Base-by-base conservation (phyloP, 2,113 vertebrate species). In the Halichoerus grypus region DNA sequence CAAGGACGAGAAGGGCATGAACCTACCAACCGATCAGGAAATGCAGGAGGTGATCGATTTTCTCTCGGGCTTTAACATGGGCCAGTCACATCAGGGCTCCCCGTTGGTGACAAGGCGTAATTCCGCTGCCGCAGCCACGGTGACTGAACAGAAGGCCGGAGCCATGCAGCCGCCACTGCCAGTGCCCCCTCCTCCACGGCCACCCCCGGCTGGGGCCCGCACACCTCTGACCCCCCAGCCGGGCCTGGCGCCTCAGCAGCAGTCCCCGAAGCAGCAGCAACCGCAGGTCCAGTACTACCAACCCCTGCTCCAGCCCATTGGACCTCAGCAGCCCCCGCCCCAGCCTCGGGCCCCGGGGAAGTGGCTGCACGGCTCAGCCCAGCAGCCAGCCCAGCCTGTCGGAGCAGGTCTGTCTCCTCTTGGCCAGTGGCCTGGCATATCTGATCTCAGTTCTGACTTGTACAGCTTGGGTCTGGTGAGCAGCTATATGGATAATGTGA, bases 1-100 rank as follows among this genome's bases (percentile, higher is more conserved):
- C 96, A 99, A 98, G 46, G 99, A 99, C 0, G 99, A 99, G 95
- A 99, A 99, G 99, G 99, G 99, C 85, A 99, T 99, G 99, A 99
- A 99, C 98, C 98, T 99, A 96, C 99, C 99, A 42, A 99, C 99
- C 1, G 99, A 99, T 98, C 99, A 99, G 98, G 99, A 99, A 98
- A 99, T 99, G 99, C 99, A 99, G 98, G 99, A 99, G 76, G 99
- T 99, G 95, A 99, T 99, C 7, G 99, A 99, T 98, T 99, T 99
- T 98, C 99, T 99, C 94, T 99, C 99, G 33, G 99, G 99, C 86
- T 99, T 99, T 98, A 99, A 99, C 98, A 99, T 99, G 99, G 99
- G 99, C 93, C 99, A 99, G 98, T 99, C 99, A 61, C 99, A 99
- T 98, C 99, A 99, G 98, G 99, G 99, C 12, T 99, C 99, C 7